phyloP scores from a whole-genome alignment of 1,140 invertebrate genomes.

The Magallana gigas region DNA sequence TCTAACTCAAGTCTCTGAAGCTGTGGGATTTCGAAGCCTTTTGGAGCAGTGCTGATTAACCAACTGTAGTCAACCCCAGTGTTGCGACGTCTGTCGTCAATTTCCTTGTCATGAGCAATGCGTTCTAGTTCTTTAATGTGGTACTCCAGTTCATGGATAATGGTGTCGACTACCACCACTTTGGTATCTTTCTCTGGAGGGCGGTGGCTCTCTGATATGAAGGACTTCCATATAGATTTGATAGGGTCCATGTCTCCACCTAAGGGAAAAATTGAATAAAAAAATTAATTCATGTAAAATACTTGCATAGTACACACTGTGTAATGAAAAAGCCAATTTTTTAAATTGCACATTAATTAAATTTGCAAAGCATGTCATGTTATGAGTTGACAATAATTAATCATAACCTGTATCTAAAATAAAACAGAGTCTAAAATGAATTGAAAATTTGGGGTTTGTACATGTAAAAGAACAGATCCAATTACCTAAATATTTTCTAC shows the following conservation, averaged over 20 bases:
- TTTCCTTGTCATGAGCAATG: conserved; percentile 58
- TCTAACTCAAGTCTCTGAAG: conserved; percentile 75
- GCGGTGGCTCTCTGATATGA: conserved; percentile 58
- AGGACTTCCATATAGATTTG: conserved; percentile 64
- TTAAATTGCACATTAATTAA: too few species aligned
- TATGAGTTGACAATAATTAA: too few species aligned
- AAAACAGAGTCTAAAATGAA: too few species aligned
- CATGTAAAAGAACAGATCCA: too few species aligned
- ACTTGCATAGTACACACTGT: too few species aligned
- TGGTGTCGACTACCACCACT: conserved; percentile 66
- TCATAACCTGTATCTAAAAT: too few species aligned
- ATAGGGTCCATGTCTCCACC: conserved; percentile 41
- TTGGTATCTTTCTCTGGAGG: conserved; percentile 68
- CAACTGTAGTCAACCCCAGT: conserved; percentile 77
- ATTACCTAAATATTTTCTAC: too few species aligned
- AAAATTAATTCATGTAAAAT: too few species aligned
- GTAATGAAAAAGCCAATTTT: too few species aligned
- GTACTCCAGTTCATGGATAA: conserved; percentile 72
- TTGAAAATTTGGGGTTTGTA: too few species aligned
- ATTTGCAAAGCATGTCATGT: too few species aligned
- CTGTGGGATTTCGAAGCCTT: conserved; percentile 73
- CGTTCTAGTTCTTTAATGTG: conserved; percentile 70
- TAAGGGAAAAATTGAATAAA: not conserved
- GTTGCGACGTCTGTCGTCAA: conserved; percentile 61
- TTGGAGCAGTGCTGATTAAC: conserved; percentile 67